Base-by-base conservation (phyloP, 2,888 invertebrate species). In the Dicranocentrus wangi region DNA sequence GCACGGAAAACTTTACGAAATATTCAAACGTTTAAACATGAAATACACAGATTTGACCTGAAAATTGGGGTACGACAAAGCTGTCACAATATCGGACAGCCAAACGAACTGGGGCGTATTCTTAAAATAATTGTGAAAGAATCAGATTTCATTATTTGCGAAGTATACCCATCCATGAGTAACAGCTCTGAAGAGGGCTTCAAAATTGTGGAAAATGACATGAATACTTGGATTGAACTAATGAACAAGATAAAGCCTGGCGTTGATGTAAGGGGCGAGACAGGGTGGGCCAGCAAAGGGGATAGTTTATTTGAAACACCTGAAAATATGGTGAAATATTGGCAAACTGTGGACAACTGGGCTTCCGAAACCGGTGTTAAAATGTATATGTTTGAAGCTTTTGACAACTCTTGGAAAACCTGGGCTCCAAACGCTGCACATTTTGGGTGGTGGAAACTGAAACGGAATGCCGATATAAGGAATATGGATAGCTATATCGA, bases 381-480 rank as follows among this genome's bases (percentile, higher is more conserved):
- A 0, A 65, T 83, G 27, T 77, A 68, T 55, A 13, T 84, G 15
- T 61, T 83, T 3, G 84, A 82, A 47, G 84, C 83, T 5, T 82
- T 84, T 58, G 84, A 84, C 43, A 71, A 76, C 58, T 79, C 82
- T 0, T 81, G 82, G 82, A 81, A 81, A 72, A 43, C 23, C 28
- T 65, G 73, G 43, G 7, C n/a, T 32, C 7, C 76, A 55, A 58
- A 65, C 8, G 65, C 71, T 39, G 82, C 66, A 0, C 63, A 82
- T 39, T 82, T 42, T 21, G 84, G 84, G 3, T 84, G 80, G 81
- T 84, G 84, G 84, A 76, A 51, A 28, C 23, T 81, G n/a, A 53
- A 15, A 13, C 25, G 75, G 13, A 83, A 83, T 39, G 15, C 42
- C 2, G 17, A 47, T 23, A 17, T 55, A 0, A 19, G 17, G 19